A percentile compares a stretch with the other conserved stretches of the same genome.
phyloP scores from a whole-genome alignment of 1,140 invertebrate genomes.

The Mya arenaria region DNA sequence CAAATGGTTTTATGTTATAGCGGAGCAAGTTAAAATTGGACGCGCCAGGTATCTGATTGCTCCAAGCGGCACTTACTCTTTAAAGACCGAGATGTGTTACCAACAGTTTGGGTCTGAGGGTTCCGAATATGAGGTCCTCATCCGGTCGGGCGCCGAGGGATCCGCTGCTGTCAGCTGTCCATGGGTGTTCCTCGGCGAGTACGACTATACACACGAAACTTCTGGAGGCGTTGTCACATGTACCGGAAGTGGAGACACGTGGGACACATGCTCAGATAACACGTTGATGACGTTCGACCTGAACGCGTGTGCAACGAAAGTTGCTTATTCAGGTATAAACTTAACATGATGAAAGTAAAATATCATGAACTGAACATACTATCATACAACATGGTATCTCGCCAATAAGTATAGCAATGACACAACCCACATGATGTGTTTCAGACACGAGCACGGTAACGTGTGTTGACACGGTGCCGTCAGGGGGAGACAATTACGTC shows the following conservation, averaged over 20 bases:
- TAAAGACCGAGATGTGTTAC: background rate
- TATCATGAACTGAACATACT: background rate
- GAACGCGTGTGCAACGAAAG: conserved; percentile 29
- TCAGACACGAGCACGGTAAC: background rate
- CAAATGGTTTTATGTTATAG: conserved; percentile 11
- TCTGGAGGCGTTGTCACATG: conserved; percentile 1
- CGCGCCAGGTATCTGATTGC: background rate
- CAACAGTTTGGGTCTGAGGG: background rate
- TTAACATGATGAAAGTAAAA: background rate
- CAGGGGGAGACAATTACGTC: conserved; percentile 13
- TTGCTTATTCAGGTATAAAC: conserved; percentile 31
- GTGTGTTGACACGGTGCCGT: conserved; percentile 38
- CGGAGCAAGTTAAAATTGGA: background rate
- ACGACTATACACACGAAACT: conserved; percentile 29
- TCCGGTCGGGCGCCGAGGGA: conserved; percentile 16
- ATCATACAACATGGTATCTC: background rate
- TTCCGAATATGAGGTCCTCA: conserved; percentile 8
- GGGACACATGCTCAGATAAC: conserved; percentile 33
- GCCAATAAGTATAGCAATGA: background rate
- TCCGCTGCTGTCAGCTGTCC: conserved; percentile 18
- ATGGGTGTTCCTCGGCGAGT: conserved; percentile 38
- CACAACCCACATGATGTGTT: background rate
- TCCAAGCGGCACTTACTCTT: background rate
- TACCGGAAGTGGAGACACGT: conserved; percentile 4
- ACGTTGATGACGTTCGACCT: conserved; percentile 30